A percentile compares a stretch with the other conserved stretches of the same genome.
Evolutionary conservation across 2,888 invertebrate species (phyloP).

Genomic region (Timema cristinae): DNA sequence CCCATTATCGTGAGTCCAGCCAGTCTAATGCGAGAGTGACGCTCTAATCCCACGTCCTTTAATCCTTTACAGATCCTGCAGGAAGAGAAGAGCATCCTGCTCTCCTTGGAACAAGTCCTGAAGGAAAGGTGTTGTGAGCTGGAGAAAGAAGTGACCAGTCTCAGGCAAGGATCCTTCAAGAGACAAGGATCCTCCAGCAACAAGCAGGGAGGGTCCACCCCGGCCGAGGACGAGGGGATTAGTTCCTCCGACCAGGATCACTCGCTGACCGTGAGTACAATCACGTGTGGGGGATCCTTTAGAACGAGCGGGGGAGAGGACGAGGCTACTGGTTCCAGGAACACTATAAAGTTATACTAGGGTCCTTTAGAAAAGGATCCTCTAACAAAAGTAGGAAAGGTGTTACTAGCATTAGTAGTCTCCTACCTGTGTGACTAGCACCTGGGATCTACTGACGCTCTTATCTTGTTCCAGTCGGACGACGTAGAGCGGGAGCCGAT

Average conservation of each 20-base stretch:
- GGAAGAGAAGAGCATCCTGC: conserved; percentile 70
- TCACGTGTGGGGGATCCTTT: too few species aligned
- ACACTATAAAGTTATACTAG: too few species aligned
- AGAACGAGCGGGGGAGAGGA: too few species aligned
- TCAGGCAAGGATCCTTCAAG: conserved; percentile 33
- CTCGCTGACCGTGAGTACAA: conserved; percentile 20
- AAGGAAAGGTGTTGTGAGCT: conserved; percentile 73
- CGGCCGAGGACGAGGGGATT: conserved; percentile 84
- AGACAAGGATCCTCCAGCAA: conserved; percentile 42
- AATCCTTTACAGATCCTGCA: conserved; percentile 57
- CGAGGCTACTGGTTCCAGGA: too few species aligned
- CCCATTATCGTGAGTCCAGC: too few species aligned
- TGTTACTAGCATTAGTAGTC: too few species aligned
- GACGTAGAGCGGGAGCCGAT: conserved; percentile 54
- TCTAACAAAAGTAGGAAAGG: too few species aligned
- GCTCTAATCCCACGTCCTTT: too few species aligned
- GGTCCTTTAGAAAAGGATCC: too few species aligned
- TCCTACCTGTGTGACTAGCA: too few species aligned
- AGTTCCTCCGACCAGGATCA: conserved; percentile 67
- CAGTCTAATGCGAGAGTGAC: too few species aligned
- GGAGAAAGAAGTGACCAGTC: conserved; percentile 58
- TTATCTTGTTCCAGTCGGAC: conserved; percentile 39
- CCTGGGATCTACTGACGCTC: too few species aligned
- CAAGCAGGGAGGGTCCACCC: conserved; percentile 38
- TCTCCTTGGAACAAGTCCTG: conserved; percentile 68